These are phyloP conservation scores for Meteorus colon DNA, from an alignment of 2,888 invertebrate species.

Conservation along the genomic window DNA sequence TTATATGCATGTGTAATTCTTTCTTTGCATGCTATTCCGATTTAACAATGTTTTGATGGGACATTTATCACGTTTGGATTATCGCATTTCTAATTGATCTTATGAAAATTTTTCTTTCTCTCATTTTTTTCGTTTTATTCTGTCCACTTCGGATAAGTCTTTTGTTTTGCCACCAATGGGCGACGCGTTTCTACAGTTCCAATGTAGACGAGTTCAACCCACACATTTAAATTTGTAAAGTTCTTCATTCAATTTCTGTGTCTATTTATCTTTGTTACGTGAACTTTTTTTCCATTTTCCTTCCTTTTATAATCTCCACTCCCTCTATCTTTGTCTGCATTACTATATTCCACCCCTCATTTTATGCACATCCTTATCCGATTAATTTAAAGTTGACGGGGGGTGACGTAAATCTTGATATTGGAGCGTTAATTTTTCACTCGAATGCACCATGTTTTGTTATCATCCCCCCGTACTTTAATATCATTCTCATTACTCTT, in stretches of 20 bases:
- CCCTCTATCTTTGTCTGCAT: not conserved
- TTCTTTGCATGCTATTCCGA: not conserved
- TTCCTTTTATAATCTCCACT: not conserved
- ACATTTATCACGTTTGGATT: not conserved
- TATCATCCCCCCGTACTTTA: not conserved
- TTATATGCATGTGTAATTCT: conserved; percentile 31
- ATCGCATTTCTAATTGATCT: not conserved
- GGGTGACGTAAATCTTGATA: conserved; percentile 18
- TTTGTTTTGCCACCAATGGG: not conserved
- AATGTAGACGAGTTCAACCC: conserved; percentile 53
- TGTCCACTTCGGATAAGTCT: not conserved
- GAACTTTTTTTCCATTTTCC: not conserved
- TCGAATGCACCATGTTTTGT: conserved; percentile 15
- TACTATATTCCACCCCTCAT: not conserved
- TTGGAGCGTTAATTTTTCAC: conserved; percentile 28
- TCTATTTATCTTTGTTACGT: not conserved
- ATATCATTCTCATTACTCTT: not conserved
- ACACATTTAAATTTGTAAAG: not conserved
- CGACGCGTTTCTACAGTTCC: conserved; percentile 55
- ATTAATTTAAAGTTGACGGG: conserved; percentile 22
- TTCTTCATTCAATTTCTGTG: conserved; percentile 2
- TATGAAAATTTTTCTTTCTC: not conserved
- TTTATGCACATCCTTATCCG: conserved; percentile 16
- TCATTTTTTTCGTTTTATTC: not conserved
- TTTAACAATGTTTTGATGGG: not conserved